Percentiles rank a stretch among this genome's conserved stretches.
phyloP scores from a whole-genome alignment of 2,888 invertebrate species.

The Zaprionus obscuricornis region DNA sequence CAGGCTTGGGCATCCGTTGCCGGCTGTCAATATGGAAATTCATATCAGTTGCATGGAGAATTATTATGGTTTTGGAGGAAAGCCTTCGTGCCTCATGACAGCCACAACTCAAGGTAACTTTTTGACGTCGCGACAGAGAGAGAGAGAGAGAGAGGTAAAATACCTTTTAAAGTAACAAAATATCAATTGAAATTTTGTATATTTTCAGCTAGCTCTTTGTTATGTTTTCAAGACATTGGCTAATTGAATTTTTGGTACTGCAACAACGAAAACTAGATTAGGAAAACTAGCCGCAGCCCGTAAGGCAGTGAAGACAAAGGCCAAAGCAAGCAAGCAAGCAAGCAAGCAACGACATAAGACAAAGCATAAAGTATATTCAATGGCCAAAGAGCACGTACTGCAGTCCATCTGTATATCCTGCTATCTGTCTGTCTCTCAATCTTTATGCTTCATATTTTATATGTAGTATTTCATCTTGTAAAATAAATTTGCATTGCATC shows the following conservation, averaged over 20 bases:
- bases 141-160: neutral
- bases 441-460: too few species aligned
- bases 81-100: constrained; percentile 23
- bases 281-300: constrained; percentile 41
- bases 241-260: constrained; percentile 65
- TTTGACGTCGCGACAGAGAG: constrained; percentile 45
- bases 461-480: neutral
- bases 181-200: constrained; percentile 18
- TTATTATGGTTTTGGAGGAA: constrained; percentile 1
- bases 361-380: constrained; percentile 59
- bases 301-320: too few species aligned
- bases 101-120: constrained; percentile 40
- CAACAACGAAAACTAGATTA: constrained; percentile 59
- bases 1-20: constrained; percentile 51
- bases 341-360: constrained; percentile 6
- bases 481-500: constrained; percentile 30
- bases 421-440: neutral
- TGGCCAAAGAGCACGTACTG: constrained; percentile 53
- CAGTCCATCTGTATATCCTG: neutral
- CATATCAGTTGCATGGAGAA: constrained; percentile 66
- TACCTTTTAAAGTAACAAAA: constrained; percentile 7
- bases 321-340: constrained; percentile 2
- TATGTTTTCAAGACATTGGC: constrained; percentile 54
- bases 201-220: constrained; percentile 5
- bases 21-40: constrained; percentile 77